phyloP scores from a whole-genome alignment of 1,140 invertebrate species.

The Oryzaephilus surinamensis region DNA sequence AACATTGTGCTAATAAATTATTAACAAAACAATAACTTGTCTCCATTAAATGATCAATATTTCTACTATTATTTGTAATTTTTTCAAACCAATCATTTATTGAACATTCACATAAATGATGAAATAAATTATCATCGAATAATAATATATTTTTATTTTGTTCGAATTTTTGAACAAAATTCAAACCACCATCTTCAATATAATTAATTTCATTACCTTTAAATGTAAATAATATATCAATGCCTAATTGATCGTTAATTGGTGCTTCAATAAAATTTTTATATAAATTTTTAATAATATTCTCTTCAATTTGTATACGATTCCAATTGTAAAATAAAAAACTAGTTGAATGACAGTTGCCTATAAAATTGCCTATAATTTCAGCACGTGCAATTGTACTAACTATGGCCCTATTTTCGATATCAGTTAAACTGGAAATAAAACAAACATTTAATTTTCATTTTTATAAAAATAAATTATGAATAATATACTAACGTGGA shows the following conservation, averaged over 20 bases:
- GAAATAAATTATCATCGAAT: conserved; percentile 52
- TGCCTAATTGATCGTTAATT: conserved; percentile 30
- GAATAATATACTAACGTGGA: conserved; percentile 43
- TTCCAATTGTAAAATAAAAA: conserved; percentile 53
- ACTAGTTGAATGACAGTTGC: conserved; percentile 41
- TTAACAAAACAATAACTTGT: conserved; percentile 54
- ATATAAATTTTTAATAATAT: conserved; percentile 48
- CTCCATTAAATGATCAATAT: too few relatives aligned
- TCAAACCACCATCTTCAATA: conserved; percentile 40
- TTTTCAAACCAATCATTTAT: conserved; percentile 44
- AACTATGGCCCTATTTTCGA: conserved; percentile 50
- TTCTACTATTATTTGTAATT: conserved; percentile 36
- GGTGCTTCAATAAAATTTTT: conserved; percentile 41
- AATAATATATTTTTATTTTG: conserved; percentile 37
- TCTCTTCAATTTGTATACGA: conserved; percentile 48
- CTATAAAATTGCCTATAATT: conserved; percentile 51
- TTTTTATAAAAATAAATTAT: conserved; percentile 1
- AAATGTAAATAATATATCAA: conserved; percentile 46
- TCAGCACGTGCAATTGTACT: conserved; percentile 48
- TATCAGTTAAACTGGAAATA: conserved; percentile 48
- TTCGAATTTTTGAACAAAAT: conserved; percentile 45
- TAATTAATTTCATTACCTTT: conserved; percentile 49
- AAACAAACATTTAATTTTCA: conserved; percentile 4
- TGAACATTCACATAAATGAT: conserved; percentile 49
- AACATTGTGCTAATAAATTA: conserved; percentile 47